phyloP scores from a whole-genome alignment of 2,797 vertebrate genomes.

The Oreochromis mossambicus region DNA sequence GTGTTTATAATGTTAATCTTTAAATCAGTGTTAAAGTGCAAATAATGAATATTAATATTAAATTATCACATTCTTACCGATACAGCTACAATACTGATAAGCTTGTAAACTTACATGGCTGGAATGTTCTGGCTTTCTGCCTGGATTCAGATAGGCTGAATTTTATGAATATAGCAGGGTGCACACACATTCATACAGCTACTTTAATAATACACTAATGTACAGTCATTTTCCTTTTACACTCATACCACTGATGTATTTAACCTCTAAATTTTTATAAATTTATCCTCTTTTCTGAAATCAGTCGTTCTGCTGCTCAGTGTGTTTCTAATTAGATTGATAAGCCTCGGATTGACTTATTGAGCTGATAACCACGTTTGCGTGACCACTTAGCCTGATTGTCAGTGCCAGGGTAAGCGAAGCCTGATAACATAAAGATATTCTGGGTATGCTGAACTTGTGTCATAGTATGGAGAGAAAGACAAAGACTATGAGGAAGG shows the following conservation, averaged over 20 bases:
- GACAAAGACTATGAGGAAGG: not conserved
- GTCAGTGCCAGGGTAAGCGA: not conserved
- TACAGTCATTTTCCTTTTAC: not conserved
- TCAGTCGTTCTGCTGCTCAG: not conserved
- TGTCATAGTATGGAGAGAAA: not conserved
- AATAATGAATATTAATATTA: not conserved
- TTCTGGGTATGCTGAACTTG: not conserved
- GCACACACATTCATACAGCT: not conserved
- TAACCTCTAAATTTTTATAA: not conserved
- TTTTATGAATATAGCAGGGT: not conserved
- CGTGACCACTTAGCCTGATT: not conserved
- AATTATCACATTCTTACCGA: not conserved
- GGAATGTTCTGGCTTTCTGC: not conserved
- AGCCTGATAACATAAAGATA: not conserved
- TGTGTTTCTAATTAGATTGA: not conserved
- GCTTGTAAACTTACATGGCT: not conserved
- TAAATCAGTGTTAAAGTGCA: not conserved
- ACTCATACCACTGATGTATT: accelerated
- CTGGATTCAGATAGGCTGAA: not conserved
- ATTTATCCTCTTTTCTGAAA: not conserved
- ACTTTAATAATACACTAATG: not conserved
- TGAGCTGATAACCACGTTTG: not conserved
- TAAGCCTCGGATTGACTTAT: not conserved
- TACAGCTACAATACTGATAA: accelerated
- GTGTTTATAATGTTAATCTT: not conserved